Percentiles rank a stretch among this genome's conserved stretches.
phyloP scores from a whole-genome alignment of 1,140 invertebrate species.

The Pissodes strobi region DNA sequence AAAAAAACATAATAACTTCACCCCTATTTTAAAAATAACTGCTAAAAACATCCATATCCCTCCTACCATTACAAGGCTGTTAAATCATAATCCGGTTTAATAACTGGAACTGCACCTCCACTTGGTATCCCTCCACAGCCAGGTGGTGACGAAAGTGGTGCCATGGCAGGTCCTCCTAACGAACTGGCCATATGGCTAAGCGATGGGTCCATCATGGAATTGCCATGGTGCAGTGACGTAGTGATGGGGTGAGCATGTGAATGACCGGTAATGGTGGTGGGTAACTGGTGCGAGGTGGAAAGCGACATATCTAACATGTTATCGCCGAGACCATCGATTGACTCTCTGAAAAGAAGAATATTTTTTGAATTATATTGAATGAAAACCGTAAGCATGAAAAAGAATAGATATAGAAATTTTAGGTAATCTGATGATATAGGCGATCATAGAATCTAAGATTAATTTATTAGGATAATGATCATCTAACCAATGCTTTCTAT shows the following conservation, averaged over 20 bases:
- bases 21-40: background rate
- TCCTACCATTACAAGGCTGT: slow-evolving; percentile 68
- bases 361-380: too few relatives aligned
- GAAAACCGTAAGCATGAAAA: too few relatives aligned
- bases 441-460: too few relatives aligned
- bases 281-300: slow-evolving; percentile 44
- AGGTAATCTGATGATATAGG: too few relatives aligned
- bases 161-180: slow-evolving; percentile 49
- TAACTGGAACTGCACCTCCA: slow-evolving; percentile 58
- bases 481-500: too few relatives aligned
- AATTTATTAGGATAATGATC: too few relatives aligned
- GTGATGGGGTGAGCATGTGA: slow-evolving; percentile 53
- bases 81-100: slow-evolving; percentile 75
- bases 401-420: too few relatives aligned
- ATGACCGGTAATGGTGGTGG: slow-evolving; percentile 53
- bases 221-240: slow-evolving; percentile 56
- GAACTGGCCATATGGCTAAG: slow-evolving; percentile 54
- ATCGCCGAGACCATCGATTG: slow-evolving; percentile 50
- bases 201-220: slow-evolving; percentile 56
- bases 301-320: slow-evolving; percentile 54
- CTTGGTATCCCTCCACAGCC: slow-evolving; percentile 58
- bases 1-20: background rate
- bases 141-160: slow-evolving; percentile 60
- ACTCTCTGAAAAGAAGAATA: slow-evolving; percentile 41
- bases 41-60: background rate